A percentile compares a stretch with the other conserved stretches of the same genome.
Evolutionary conservation across 1,140 invertebrate species (phyloP).

Genomic region (Pentalonia nigronervosa): DNA sequence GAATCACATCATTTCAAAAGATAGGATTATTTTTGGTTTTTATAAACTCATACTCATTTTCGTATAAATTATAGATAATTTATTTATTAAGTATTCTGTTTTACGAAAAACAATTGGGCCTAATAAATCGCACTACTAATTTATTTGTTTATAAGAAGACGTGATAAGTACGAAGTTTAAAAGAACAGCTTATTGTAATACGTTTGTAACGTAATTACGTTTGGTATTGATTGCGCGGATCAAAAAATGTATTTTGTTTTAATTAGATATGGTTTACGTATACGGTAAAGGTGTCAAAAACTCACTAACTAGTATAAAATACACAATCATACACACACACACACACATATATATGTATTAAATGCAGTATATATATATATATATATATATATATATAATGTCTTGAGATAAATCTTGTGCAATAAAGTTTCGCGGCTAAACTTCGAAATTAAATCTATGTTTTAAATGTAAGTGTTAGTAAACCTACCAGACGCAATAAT

Average conservation of each 20-base stretch:
- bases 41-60: too few species aligned
- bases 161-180: neutral
- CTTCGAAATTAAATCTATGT: slow-evolving; percentile 30
- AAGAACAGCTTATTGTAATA: neutral
- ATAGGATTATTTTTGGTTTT: too few species aligned
- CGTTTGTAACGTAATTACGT: neutral
- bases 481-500: neutral
- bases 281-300: neutral
- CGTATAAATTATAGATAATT: too few species aligned
- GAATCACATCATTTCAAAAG: too few species aligned
- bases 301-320: neutral
- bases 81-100: too few species aligned
- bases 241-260: too few species aligned
- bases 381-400: neutral
- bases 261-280: too few species aligned
- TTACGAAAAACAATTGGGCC: too few species aligned
- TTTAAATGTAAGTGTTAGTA: neutral
- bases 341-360: neutral
- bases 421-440: neutral
- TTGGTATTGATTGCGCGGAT: too few species aligned
- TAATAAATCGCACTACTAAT: too few species aligned
- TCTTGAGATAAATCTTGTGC: neutral
- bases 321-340: neutral
- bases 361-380: neutral
- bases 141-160: too few species aligned